Percentiles rank a stretch among this genome's conserved stretches.
Conservation (phyloP, 2,113 vertebrate genomes). For the Corydoras sp. region DNA sequence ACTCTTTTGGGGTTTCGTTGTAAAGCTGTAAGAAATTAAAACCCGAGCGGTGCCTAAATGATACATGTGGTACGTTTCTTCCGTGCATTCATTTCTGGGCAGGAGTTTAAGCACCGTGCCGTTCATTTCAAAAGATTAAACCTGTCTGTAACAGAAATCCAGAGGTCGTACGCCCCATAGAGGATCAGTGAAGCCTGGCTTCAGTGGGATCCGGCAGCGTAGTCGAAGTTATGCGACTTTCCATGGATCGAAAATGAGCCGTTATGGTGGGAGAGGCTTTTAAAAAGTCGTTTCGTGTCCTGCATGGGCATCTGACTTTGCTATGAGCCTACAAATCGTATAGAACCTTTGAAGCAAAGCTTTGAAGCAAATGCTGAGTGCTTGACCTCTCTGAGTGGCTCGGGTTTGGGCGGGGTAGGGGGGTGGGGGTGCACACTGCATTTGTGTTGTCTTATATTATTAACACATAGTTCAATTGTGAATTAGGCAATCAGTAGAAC, state of each 20-base stretch:
- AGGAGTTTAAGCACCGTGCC: background rate
- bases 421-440: too few species aligned
- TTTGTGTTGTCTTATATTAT: too few species aligned
- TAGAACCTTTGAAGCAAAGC: background rate
- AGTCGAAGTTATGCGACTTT: background rate
- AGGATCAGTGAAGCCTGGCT: background rate
- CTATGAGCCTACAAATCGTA: background rate
- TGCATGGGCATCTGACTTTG: background rate
- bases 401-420: too few species aligned
- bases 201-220: background rate
- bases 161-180: background rate
- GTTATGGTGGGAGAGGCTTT: background rate
- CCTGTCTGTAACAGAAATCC: background rate
- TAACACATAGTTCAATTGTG: too few species aligned
- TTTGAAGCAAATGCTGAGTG: background rate
- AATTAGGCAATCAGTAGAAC: too few species aligned
- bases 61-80: conserved; percentile 21
- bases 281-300: background rate
- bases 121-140: background rate
- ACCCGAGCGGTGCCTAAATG: background rate
- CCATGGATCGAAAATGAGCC: background rate
- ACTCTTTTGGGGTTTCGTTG: conserved; percentile 5
- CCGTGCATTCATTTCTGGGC: conserved; percentile 46
- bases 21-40: conserved; percentile 12
- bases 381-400: background rate